These are phyloP conservation scores for Malacoraja senta DNA, from an alignment of 2,797 vertebrate genomes.

Conservation along the genomic window DNA sequence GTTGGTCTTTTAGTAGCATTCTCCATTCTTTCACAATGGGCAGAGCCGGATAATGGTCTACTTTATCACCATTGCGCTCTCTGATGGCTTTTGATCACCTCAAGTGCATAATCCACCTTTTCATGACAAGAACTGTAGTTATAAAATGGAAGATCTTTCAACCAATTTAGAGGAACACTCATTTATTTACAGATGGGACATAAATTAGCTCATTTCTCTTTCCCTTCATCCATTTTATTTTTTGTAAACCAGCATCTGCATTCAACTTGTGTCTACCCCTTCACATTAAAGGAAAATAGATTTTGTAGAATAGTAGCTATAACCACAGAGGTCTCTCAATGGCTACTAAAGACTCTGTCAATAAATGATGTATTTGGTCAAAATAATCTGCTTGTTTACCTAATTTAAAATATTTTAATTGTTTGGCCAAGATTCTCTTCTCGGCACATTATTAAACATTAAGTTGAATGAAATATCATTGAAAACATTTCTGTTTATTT, in stretches of 20 bases:
- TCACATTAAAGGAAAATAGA: neutral
- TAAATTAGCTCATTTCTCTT: neutral
- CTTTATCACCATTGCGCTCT: slow-evolving; percentile 6
- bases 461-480: neutral
- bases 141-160: slow-evolving; percentile 10
- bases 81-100: slow-evolving; percentile 15
- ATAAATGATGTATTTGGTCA: neutral
- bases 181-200: neutral
- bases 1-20: slow-evolving; percentile 40
- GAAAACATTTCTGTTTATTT: neutral
- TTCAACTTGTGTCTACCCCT: too few species aligned
- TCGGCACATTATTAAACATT: neutral
- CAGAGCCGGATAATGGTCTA: neutral
- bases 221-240: neutral
- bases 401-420: neutral
- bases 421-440: neutral
- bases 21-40: slow-evolving; percentile 28
- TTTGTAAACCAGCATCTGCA: neutral
- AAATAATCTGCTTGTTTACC: neutral
- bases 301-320: neutral
- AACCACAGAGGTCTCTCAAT: neutral
- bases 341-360: neutral
- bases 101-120: neutral
- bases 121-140: neutral
- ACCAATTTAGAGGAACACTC: neutral